These are phyloP conservation scores for Hippopotamyrus pictus DNA, from an alignment of 2,797 vertebrate species.

Conservation along the genomic window DNA sequence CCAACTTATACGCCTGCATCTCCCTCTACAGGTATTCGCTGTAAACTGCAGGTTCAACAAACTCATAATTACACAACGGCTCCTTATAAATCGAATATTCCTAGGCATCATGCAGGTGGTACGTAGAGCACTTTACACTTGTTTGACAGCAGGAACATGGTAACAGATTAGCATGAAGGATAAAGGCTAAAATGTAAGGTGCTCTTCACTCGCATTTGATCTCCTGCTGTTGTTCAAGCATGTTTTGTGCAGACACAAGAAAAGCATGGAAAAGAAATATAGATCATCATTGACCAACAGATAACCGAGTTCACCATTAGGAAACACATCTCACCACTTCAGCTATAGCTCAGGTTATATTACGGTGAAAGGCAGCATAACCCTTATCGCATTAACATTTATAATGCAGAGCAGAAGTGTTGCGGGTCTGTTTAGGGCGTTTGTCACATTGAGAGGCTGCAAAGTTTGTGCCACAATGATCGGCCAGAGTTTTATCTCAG, in stretches of 20 bases:
- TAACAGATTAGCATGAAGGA: background rate
- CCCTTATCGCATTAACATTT: background rate
- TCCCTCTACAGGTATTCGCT: background rate
- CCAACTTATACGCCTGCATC: background rate
- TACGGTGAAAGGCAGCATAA: background rate
- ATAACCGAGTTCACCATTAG: background rate
- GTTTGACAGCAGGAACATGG: background rate
- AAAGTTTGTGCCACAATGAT: background rate
- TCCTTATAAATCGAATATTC: background rate
- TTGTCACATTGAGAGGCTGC: background rate
- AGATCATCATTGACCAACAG: background rate
- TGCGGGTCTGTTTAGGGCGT: background rate
- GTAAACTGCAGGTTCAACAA: background rate
- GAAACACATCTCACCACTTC: background rate
- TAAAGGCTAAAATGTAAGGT: background rate
- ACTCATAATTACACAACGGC: background rate
- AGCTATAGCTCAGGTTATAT: background rate
- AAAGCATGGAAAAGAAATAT: background rate
- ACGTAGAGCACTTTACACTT: background rate
- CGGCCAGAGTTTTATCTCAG: background rate
- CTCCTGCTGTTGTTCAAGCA: background rate
- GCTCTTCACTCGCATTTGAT: background rate
- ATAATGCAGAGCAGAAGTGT: background rate
- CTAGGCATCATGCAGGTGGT: background rate
- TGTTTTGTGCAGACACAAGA: background rate